Evolutionary conservation across 2,888 invertebrate species (phyloP), one percentile per base, ranked within the genome.

Genomic region (Trissonchulus sp.): DNA sequence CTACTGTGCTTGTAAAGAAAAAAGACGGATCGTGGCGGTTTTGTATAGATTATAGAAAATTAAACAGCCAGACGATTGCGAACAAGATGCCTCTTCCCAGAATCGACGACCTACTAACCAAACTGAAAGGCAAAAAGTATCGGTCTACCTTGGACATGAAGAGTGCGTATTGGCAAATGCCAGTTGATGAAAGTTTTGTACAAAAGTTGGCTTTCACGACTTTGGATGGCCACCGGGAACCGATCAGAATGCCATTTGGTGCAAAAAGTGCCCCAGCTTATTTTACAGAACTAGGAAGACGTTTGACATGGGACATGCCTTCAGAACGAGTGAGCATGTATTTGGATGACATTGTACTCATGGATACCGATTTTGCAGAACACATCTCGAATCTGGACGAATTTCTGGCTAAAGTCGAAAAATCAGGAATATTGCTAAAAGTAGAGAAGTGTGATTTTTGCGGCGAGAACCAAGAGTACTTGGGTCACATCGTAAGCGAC

Each of bases 121-220:
- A n/a, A n/a, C n/a, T n/a, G n/a, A n/a, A n/a, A n/a, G n/a, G n/a
- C n/a, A n/a, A n/a, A n/a, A n/a, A n/a, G n/a, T n/a, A n/a, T n/a
- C n/a, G n/a, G n/a, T n/a, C n/a, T n/a, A n/a, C n/a, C n/a, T n/a
- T n/a, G n/a, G n/a, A n/a, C n/a, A n/a, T n/a, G n/a, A n/a, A n/a
- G n/a, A n/a, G n/a, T n/a, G n/a, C n/a, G n/a, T n/a, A n/a, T n/a
- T n/a, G n/a, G n/a, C n/a, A n/a, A n/a, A n/a, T n/a, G n/a, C n/a
- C n/a, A n/a, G n/a, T n/a, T n/a, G n/a, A n/a, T n/a, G n/a, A n/a
- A n/a, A n/a, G n/a, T n/a, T n/a, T n/a, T n/a, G n/a, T n/a, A 60
- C 60, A 60, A 60, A 60, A 60, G 60, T 18, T n/a, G 60, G 60
- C 60, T n/a, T 60, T 60, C n/a, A n/a, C n/a, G n/a, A 60, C 60